These are phyloP conservation scores for Podarcis muralis DNA, from an alignment of 2,113 vertebrate genomes.

Conservation along the genomic window DNA sequence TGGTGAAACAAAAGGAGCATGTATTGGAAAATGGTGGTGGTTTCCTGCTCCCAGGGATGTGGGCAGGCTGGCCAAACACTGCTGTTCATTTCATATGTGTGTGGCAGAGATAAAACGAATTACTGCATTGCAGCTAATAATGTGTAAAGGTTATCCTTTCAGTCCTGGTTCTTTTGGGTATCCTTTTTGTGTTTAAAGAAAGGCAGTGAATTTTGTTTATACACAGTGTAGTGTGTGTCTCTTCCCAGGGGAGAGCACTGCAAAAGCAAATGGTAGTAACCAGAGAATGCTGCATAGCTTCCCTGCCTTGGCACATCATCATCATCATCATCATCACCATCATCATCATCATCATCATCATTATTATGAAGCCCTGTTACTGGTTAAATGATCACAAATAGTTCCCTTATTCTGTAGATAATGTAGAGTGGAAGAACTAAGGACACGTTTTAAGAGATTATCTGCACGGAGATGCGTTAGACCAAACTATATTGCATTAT, in stretches of 20 bases:
- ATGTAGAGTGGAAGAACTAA: not conserved
- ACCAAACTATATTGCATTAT: slow-evolving; percentile 35
- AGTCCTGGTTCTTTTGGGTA: slow-evolving; percentile 57
- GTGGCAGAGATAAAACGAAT: slow-evolving; percentile 66
- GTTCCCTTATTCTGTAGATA: not conserved
- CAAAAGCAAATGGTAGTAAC: slow-evolving; percentile 57
- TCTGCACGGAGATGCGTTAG: slow-evolving; percentile 37
- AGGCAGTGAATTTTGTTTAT: slow-evolving; percentile 56
- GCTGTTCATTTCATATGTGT: slow-evolving; percentile 43
- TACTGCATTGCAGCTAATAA: slow-evolving; percentile 65
- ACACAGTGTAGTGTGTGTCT: slow-evolving; percentile 37
- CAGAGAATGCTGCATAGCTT: not conserved
- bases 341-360: not conserved
- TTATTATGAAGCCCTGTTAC: slow-evolving; percentile 15
- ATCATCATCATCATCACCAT: not conserved
- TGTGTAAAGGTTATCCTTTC: slow-evolving; percentile 68
- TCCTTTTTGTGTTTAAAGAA: slow-evolving; percentile 64
- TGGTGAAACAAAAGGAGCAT: slow-evolving; percentile 49
- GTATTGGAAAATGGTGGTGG: slow-evolving; percentile 51
- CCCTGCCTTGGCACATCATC: slow-evolving; percentile 21
- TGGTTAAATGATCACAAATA: slow-evolving; percentile 32
- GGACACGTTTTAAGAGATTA: slow-evolving; percentile 2
- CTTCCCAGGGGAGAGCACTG: slow-evolving; percentile 40
- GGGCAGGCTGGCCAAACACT: slow-evolving; percentile 21
- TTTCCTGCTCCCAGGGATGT: not conserved